A percentile compares a stretch with the other conserved stretches of the same genome.
Conservation (phyloP, 2,888 invertebrate genomes). For the Psylliodes chrysocephalus region DNA sequence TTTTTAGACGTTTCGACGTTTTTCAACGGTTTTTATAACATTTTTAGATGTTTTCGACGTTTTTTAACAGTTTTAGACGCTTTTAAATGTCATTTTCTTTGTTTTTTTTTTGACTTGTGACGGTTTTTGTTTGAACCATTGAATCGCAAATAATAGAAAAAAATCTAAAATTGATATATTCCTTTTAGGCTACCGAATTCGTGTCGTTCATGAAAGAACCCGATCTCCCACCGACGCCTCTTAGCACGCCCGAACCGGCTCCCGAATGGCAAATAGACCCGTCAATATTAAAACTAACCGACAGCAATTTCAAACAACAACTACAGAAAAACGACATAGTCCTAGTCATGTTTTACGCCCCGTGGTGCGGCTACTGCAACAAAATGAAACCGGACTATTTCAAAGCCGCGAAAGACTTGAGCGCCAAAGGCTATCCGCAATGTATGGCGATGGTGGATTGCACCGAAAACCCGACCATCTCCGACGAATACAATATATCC, state of each 20-base stretch:
- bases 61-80: no score
- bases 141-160: background rate
- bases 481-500: slow-evolving; percentile 70
- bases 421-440: slow-evolving; percentile 59
- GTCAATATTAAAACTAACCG: slow-evolving; percentile 66
- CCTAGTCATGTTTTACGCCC: slow-evolving; percentile 82
- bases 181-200: slow-evolving; percentile 73
- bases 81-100: no score
- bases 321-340: slow-evolving; percentile 71
- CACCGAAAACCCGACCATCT: slow-evolving; percentile 69
- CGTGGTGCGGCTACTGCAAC: slow-evolving; percentile 81
- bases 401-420: slow-evolving; percentile 67
- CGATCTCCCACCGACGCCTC: slow-evolving; percentile 55
- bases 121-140: no score
- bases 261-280: slow-evolving; percentile 64
- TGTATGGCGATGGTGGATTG: slow-evolving; percentile 74
- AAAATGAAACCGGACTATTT: slow-evolving; percentile 75
- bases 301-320: slow-evolving; percentile 70
- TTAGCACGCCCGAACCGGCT: slow-evolving; percentile 34
- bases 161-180: no score
- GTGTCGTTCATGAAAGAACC: slow-evolving; percentile 71
- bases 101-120: no score
- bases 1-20: no score
- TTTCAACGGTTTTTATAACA: no score
- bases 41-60: no score